Evolutionary conservation across 2,113 vertebrate genomes (phyloP).

Genomic region (Phainopepla nitens): DNA sequence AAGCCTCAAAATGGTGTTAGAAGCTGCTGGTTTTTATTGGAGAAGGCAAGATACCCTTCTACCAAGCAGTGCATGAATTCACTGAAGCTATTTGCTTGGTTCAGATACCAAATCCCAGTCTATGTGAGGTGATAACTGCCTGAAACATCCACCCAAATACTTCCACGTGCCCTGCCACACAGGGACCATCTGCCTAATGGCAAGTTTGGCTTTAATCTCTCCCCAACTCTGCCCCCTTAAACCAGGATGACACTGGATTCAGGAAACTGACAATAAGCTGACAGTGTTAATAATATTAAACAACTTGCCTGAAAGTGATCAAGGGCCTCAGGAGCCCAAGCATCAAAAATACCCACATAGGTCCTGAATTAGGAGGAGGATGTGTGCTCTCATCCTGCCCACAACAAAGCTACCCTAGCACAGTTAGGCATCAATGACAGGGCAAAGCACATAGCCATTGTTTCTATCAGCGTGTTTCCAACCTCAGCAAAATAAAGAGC

Average conservation of each 20-base stretch:
- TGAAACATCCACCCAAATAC: background rate
- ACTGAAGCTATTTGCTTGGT: background rate
- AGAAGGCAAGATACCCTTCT: background rate
- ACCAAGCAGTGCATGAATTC: background rate
- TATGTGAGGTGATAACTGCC: background rate
- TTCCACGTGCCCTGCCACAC: background rate
- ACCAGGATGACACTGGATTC: background rate
- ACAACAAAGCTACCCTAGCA: background rate
- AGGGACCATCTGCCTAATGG: background rate
- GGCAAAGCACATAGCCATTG: background rate
- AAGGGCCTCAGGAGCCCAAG: background rate
- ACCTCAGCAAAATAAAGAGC: background rate
- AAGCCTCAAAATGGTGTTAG: background rate
- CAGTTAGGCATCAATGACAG: background rate
- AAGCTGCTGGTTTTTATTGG: background rate
- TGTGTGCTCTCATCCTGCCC: background rate
- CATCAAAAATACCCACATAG: background rate
- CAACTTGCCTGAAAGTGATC: background rate
- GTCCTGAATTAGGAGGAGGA: background rate
- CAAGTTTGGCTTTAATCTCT: background rate
- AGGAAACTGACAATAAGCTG: background rate
- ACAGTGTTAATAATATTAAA: background rate
- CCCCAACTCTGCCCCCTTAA: background rate
- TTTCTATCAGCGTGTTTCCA: background rate
- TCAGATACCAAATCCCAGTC: background rate